These are phyloP conservation scores for Cranoglanis bouderius DNA, from an alignment of 2,113 vertebrate genomes.

Conservation along the genomic window DNA sequence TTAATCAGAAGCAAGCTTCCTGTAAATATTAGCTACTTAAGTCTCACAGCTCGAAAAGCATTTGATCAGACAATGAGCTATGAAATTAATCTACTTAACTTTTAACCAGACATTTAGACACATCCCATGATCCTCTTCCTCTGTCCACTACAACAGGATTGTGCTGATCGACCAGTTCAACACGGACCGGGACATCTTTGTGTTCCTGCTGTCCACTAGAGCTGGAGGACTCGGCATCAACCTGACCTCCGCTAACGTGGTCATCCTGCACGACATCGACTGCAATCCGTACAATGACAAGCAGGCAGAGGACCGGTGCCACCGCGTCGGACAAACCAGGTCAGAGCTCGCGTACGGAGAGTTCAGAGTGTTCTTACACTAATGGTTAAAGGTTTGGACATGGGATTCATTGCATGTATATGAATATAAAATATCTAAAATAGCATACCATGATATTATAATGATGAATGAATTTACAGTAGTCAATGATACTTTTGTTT, in stretches of 20 bases:
- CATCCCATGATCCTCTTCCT: not conserved
- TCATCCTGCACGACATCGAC: slow-evolving; percentile 96
- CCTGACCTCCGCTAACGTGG: slow-evolving; percentile 92
- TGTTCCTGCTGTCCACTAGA: slow-evolving; percentile 93
- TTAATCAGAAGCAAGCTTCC: not conserved
- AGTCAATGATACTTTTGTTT: not conserved
- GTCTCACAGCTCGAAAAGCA: not conserved
- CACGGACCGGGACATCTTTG: slow-evolving; percentile 72
- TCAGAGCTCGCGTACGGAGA: slow-evolving; percentile 55
- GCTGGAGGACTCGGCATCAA: slow-evolving; percentile 93
- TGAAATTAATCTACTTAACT: not conserved
- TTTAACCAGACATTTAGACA: not conserved
- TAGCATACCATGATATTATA: not conserved
- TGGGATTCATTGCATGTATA: too few species aligned
- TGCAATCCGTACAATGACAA: slow-evolving; percentile 93
- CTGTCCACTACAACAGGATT: slow-evolving; percentile 40
- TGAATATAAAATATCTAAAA: too few species aligned
- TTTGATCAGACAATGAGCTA: not conserved
- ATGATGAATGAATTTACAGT: not conserved
- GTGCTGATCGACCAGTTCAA: slow-evolving; percentile 58
- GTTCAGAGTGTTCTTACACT: not conserved
- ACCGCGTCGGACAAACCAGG: slow-evolving; percentile 85
- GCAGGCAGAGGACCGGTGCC: slow-evolving; percentile 84
- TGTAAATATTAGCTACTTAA: not conserved
- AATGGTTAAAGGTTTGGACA: too few species aligned